Percentiles rank a stretch among this genome's conserved stretches.
These are phyloP conservation scores for Apotomis betuletana DNA, from an alignment of 2,888 invertebrate species.

Conservation along the genomic window DNA sequence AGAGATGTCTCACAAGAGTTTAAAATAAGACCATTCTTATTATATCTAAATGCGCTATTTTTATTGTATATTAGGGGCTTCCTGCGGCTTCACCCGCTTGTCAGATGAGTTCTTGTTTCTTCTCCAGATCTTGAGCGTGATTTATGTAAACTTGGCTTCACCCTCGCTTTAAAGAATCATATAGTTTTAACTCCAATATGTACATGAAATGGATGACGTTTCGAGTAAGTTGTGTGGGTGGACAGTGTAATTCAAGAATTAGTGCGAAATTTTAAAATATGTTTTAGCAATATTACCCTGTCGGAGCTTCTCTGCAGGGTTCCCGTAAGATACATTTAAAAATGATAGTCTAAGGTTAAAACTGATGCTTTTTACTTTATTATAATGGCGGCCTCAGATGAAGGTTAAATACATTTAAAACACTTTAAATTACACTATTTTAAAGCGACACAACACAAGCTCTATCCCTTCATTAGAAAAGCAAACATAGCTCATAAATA, in stretches of 20 bases:
- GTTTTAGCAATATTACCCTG: slow-evolving; percentile 9
- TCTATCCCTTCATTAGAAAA: slow-evolving; percentile 14
- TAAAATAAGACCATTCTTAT: no score
- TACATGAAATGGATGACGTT: neutral
- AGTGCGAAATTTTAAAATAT: slow-evolving; percentile 17
- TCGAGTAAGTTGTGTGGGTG: slow-evolving; percentile 15
- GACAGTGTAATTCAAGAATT: slow-evolving; percentile 22
- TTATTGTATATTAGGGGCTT: no score
- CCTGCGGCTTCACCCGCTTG: no score
- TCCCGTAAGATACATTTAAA: slow-evolving; percentile 14
- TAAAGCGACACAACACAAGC: neutral
- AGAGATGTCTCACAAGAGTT: no score
- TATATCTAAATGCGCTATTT: no score
- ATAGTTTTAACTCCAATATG: no score
- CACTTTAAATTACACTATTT: neutral
- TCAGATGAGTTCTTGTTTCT: no score
- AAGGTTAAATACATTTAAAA: neutral
- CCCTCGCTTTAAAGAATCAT: no score
- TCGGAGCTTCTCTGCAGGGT: slow-evolving; percentile 1
- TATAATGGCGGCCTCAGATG: neutral
- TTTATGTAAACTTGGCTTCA: no score
- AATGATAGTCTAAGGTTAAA: neutral
- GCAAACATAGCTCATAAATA: slow-evolving; percentile 31
- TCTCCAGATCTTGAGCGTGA: no score
- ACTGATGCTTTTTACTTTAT: neutral